These are phyloP conservation scores for Scaptomyza caliginosa DNA, from an alignment of 2,888 invertebrate species.

Conservation along the genomic window DNA sequence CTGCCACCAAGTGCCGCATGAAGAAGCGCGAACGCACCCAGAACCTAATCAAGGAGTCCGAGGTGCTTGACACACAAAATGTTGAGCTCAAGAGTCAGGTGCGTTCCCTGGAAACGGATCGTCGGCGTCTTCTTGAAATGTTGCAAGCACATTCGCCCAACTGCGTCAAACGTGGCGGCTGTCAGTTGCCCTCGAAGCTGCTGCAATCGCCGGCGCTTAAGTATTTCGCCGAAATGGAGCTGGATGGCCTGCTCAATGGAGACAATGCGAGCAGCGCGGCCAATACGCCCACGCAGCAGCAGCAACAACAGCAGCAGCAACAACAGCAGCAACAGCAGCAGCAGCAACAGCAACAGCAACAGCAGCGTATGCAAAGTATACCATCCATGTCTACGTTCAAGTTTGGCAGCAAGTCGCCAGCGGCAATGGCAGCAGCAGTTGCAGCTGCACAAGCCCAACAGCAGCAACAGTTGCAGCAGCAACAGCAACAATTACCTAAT, in stretches of 20 bases:
- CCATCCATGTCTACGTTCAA: constrained; percentile 84
- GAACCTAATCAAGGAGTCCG: constrained; percentile 93
- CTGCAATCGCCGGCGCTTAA: constrained; percentile 82
- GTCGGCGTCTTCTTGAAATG: constrained; percentile 91
- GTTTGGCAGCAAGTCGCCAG: constrained; percentile 71
- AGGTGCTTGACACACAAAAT: constrained; percentile 93
- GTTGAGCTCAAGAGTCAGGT: constrained; percentile 93
- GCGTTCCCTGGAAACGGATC: constrained; percentile 91
- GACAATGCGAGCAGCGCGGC: constrained; percentile 29
- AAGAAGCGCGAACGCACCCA: constrained; percentile 96
- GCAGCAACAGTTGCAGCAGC: constrained; percentile 55
- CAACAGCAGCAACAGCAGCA: constrained; percentile 22
- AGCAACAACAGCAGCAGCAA: constrained; percentile 10
- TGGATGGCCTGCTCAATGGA: constrained; percentile 58
- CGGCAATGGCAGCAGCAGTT: constrained; percentile 67
- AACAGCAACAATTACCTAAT: constrained; percentile 76
- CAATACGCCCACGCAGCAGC: constrained; percentile 14
- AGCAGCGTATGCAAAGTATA: constrained; percentile 78
- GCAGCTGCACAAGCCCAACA: constrained; percentile 58
- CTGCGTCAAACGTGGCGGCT: constrained; percentile 86
- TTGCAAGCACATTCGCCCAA: constrained; percentile 89
- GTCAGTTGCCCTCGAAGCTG: constrained; percentile 80
- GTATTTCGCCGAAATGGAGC: constrained; percentile 81
- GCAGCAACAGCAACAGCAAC: constrained; percentile 45
- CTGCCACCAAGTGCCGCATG: constrained; percentile 96